Base-by-base conservation (phyloP, 2,888 invertebrate species). In the Dasysyrphus tricinctus region DNA sequence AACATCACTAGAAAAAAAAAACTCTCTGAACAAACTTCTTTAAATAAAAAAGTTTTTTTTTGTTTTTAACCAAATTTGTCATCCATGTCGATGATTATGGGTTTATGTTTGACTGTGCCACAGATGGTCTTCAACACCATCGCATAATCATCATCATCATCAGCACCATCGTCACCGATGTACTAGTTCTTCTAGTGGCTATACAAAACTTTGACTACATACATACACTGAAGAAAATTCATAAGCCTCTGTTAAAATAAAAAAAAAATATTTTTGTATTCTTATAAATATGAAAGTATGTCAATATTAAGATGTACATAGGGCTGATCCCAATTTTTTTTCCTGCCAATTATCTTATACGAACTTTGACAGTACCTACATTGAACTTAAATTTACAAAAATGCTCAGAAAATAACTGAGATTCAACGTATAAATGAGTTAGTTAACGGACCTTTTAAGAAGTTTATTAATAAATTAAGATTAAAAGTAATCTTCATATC, bases 41-140 rank as follows among this genome's bases (percentile, higher is more conserved):
- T 29, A 16, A 16, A 57, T 5, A 57, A 70, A 61, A 59, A 73
- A 78, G 44, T 2, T 24, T 16, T 51, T 76, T 80, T 39, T 29
- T 16, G 44, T 69, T 74, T 49, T 9, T 16, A 74, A 78, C 70
- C 81, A 75, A 86, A 86, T 86, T 86, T 86, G 78, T 86, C 82
- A 78, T 74, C 67, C 82, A 78, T 82, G 78, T 78, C 86, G 86
- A 78, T 86, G 81, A 86, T 81, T 86, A 79, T 79, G 81, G 78
- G 59, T 61, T 80, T 42, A 39, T 70, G 63, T 51, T 65, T 44
- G 59, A 19, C 65, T 69, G 49, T 75, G 86, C 70, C 86, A 82
- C 86, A 86, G 86, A 86, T 86, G 85, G 77, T 78, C 69, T 57
- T 32, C 47, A 54, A 34, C 54, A 65, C 65, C 47, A 65, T 34